A percentile compares a stretch with the other conserved stretches of the same genome.
Conservation (phyloP, 2,797 vertebrate genomes). For the Eupleurogrammus muticus region DNA sequence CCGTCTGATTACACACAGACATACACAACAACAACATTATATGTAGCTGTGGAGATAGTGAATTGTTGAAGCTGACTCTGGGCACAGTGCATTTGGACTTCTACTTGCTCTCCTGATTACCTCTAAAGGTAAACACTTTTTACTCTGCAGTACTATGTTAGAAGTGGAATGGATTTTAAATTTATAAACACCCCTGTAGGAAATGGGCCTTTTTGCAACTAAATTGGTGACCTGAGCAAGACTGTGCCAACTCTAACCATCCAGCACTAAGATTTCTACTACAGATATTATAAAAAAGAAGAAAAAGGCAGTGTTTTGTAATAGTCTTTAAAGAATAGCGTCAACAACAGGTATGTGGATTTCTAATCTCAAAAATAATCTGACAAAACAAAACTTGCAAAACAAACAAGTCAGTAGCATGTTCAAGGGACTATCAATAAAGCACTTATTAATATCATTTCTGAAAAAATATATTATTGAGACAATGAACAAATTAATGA, state of each 20-base stretch:
- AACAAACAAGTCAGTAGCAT: too few relatives aligned
- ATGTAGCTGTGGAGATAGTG: neutral
- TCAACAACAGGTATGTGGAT: neutral
- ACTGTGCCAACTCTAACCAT: too few relatives aligned
- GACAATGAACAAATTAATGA: neutral
- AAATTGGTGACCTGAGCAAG: neutral
- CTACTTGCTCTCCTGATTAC: neutral
- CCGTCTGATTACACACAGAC: conserved; percentile 84
- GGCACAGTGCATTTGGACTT: neutral
- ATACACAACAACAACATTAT: conserved; percentile 21
- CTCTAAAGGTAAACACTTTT: neutral
- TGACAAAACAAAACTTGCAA: neutral
- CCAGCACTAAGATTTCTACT: neutral
- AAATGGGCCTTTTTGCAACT: neutral
- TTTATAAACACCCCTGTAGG: neutral
- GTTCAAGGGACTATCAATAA: too few relatives aligned
- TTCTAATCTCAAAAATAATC: neutral
- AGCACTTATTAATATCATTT: too few relatives aligned
- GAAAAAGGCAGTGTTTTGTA: neutral
- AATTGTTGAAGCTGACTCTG: neutral
- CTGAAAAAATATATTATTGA: neutral
- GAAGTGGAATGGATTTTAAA: neutral
- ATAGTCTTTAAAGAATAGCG: neutral
- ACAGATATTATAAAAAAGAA: neutral
- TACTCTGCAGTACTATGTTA: neutral